A percentile compares a stretch with the other conserved stretches of the same genome.
phyloP scores from a whole-genome alignment of 2,888 invertebrate genomes.

The Euphydryas editha region DNA sequence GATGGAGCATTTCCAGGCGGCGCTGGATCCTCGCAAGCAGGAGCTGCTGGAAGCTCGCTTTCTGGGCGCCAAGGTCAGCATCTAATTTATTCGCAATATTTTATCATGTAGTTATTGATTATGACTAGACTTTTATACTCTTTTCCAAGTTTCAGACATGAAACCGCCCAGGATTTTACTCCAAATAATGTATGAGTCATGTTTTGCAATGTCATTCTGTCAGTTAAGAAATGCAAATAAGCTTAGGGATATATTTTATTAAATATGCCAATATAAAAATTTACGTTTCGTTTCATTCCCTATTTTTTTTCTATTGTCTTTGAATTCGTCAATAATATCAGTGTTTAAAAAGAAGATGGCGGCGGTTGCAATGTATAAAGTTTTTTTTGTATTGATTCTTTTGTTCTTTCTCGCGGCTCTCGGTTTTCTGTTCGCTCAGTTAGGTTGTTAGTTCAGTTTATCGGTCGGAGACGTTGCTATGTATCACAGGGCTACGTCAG shows the following conservation, averaged over 20 bases:
- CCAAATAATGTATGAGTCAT: too few species aligned
- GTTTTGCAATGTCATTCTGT: too few species aligned
- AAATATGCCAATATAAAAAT: too few species aligned
- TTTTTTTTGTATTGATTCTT: slow-evolving; percentile 63
- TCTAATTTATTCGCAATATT: slow-evolving; percentile 20
- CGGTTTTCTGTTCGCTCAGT: slow-evolving; percentile 58
- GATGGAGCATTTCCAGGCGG: slow-evolving; percentile 98
- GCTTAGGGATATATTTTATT: too few species aligned
- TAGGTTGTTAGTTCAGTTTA: slow-evolving; percentile 57
- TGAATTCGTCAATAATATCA: too few species aligned
- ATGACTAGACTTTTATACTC: slow-evolving; percentile 1
- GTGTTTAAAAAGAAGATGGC: slow-evolving; percentile 25
- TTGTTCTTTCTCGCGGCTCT: slow-evolving; percentile 55
- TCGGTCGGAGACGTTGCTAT: slow-evolving; percentile 59
- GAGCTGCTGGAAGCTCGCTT: slow-evolving; percentile 99
- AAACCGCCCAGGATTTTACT: too few species aligned
- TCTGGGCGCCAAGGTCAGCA: slow-evolving; percentile 96
- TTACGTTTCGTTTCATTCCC: too few species aligned
- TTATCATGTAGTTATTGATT: neutral
- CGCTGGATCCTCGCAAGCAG: slow-evolving; percentile 99
- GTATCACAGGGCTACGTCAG: slow-evolving; percentile 59
- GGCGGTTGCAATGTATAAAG: slow-evolving; percentile 50
- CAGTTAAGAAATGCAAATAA: too few species aligned
- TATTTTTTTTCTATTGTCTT: too few species aligned
- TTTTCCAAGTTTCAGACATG: neutral